Base-by-base conservation (phyloP, 1,140 invertebrate species). In the Drosophila kepulauana region DNA sequence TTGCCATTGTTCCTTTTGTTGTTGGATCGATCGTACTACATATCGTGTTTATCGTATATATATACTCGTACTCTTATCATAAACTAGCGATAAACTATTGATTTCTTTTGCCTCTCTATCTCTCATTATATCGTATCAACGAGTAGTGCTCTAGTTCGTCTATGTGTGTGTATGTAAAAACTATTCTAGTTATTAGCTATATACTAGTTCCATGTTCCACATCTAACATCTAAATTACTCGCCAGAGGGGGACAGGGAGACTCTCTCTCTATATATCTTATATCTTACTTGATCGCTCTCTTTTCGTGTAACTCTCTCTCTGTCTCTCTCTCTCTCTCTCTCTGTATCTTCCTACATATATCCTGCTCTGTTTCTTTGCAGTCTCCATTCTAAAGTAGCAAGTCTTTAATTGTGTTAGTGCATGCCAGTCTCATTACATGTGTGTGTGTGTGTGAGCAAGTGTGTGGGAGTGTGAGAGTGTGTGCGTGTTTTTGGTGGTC, bases 131-230 rank as follows among this genome's bases (percentile, higher is more conserved):
- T 54, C 51, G 62, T 68, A 67, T 54, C 16, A 74, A 56, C 38
- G 56, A 68, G 79, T 84, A 82, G 76, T 82, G 57, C 38, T 86
- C 74, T 81, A 79, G 82, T 78, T 54, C 49, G 72, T 86, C 46
- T 76, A 52, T 52, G 68, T 81, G 28, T 72, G 69, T 81, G 52
- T 66, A 57, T 82, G 61, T 65, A 63, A 43, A 25, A 64, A 57
- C 8, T 43, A 46, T 35, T 45, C 48, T 51, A 45, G 25, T 25
- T 51, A 28, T 61, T 56, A 48, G 56, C 56, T 54, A 33, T 75
- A 75, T 25, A 16, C 16, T 16, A 25, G 48, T 57, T 54, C 5
- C 41, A 62, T 63, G 38, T 38, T 10, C 8, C 33, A 33, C 35
- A 38, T 38, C 7, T 64, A 35, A 28, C 28, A 48, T 57, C 8